phyloP scores from a whole-genome alignment of 2,113 vertebrate species.

The Meriones unguiculatus region DNA sequence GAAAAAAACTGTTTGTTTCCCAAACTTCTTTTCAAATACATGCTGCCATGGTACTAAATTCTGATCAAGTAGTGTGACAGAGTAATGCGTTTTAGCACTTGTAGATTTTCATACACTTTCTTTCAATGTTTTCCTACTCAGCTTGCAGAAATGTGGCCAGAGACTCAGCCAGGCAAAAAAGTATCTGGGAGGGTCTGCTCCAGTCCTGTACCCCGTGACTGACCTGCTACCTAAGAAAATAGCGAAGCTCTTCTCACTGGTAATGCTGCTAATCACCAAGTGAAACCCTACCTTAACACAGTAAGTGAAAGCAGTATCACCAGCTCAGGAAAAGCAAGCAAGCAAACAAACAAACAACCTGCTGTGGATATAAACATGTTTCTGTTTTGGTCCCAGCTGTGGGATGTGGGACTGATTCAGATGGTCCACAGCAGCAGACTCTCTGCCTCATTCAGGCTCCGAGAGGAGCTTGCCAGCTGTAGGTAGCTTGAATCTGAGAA shows the following conservation, averaged over 20 bases:
- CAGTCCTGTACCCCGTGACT: not conserved
- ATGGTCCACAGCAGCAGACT: no score
- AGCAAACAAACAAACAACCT: no score
- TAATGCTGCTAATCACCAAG: not conserved
- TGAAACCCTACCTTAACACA: not conserved
- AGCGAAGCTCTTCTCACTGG: not conserved
- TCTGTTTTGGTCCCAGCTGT: no score
- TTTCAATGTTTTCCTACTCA: not conserved
- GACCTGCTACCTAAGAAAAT: not conserved
- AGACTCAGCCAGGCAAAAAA: not conserved
- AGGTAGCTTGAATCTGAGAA: no score
- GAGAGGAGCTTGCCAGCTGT: no score
- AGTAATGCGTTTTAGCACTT: not conserved
- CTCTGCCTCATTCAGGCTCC: no score
- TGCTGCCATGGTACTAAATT: not conserved
- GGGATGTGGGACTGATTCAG: no score
- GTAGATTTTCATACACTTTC: not conserved
- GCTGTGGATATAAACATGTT: no score
- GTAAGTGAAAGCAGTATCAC: not conserved
- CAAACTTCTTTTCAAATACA: not conserved
- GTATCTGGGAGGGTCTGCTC: not conserved
- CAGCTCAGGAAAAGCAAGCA: no score
- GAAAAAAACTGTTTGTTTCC: not conserved
- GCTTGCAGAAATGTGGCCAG: not conserved
- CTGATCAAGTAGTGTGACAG: not conserved